These are phyloP conservation scores for Cavia porcellus DNA, from an alignment of 2,113 vertebrate genomes.

Conservation along the genomic window DNA sequence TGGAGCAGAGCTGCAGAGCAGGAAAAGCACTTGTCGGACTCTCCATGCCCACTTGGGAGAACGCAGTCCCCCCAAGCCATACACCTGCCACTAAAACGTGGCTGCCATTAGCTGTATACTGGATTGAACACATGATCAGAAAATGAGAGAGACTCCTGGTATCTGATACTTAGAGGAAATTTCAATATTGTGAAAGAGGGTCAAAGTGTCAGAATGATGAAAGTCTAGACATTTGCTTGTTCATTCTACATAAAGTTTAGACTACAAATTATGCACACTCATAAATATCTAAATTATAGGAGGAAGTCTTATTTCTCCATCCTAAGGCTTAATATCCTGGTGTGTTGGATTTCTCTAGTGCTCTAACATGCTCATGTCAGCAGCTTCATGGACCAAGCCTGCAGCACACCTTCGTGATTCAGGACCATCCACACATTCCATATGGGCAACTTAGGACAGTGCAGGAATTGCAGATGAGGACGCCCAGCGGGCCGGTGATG, in stretches of 20 bases:
- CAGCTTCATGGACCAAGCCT: not conserved
- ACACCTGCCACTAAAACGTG: fast-evolving
- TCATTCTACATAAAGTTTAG: not conserved
- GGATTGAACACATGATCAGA: fast-evolving
- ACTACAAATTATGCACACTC: not conserved
- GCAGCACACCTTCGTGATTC: not conserved
- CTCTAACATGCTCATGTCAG: not conserved
- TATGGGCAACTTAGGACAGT: not conserved
- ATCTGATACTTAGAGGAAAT: not conserved
- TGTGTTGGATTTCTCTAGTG: not conserved
- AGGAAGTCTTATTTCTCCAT: not conserved
- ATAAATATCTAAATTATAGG: not conserved
- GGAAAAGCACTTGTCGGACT: fast-evolving
- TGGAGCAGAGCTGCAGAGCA: not conserved
- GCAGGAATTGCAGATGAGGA: not conserved
- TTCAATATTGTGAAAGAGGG: not conserved
- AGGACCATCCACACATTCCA: constrained; percentile 3
- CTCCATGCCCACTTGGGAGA: not conserved
- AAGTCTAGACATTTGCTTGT: not conserved
- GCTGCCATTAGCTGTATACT: not conserved
- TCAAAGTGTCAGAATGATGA: not conserved
- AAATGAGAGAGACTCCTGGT: not conserved
- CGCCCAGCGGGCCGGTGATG: not conserved
- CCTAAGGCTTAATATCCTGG: not conserved
- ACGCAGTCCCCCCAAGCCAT: too few species aligned